Base-by-base conservation (phyloP, 2,113 vertebrate genomes). In the Seriola dumerili region DNA sequence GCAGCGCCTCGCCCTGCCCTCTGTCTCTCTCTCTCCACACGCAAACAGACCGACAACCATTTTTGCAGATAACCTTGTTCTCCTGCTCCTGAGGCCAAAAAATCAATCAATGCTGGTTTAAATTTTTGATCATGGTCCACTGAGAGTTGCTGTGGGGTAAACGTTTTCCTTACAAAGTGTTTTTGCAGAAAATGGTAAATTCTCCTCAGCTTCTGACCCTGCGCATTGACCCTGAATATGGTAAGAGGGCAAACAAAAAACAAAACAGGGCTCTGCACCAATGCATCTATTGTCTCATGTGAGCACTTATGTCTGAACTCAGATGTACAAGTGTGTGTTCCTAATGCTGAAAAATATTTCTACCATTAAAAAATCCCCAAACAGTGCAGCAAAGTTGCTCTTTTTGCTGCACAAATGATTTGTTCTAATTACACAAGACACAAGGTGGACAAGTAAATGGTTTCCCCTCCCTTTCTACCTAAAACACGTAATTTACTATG, bases 351-450 rank as follows among this genome's bases (percentile, higher is more conserved):
- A 64, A n/a, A 21, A 25, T 29, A 42, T 64, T 36, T 63, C 19
- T 63, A 21, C 12, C 14, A 13, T 52, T 68, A 36, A 29, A 29
- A 29, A n/a, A 50, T 62, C 38, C 54, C 38, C 42, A 36, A 69
- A 61, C 10, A 2, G 13, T 14, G 52, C 16, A 32, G 38, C n/a
- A 12, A 40, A 57, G 36, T 38, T 17, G 8, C 10, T 76, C 19
- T 72, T 50, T 40, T 59, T 44, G 19, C 16, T 73, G 25, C 14
- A 34, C 8, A 4, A 29, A 36, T 0, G 3, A 48, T 66, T 72
- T 65, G 50, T 62, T 81, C 19, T 17, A 44, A 32, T 44, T 62
- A 75, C 68, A 74, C n/a, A 62, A 54, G 36, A 19, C 21, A 34
- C 16, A 23, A 25, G 25, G 48, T 54, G 72, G 4, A 38, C 65